phyloP scores from a whole-genome alignment of 2,797 vertebrate genomes.

The Pteropus rufus region DNA sequence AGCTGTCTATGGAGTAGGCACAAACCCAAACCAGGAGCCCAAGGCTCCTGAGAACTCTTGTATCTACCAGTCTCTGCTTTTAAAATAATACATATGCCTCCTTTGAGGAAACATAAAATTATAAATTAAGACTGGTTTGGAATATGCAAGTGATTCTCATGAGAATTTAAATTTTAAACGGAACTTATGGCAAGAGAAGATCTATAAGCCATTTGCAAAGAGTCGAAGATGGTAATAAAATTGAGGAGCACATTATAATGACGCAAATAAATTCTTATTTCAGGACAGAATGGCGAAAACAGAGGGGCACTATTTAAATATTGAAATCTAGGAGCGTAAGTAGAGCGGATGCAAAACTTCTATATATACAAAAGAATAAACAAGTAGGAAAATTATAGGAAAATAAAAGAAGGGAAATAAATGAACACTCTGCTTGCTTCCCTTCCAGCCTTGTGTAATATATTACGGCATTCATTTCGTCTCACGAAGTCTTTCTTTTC shows the following conservation, averaged over 20 bases:
- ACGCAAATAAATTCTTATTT: slow-evolving; percentile 54
- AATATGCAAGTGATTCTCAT: neutral
- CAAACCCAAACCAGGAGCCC: neutral
- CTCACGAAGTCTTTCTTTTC: slow-evolving; percentile 3
- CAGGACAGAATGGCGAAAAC: neutral
- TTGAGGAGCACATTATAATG: slow-evolving; percentile 7
- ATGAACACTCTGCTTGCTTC: neutral
- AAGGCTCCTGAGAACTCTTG: neutral
- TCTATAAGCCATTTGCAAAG: slow-evolving; percentile 37
- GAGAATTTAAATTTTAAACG: slow-evolving; percentile 53
- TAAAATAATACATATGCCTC: neutral
- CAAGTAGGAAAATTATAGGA: neutral
- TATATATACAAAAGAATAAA: neutral
- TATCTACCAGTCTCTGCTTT: neutral
- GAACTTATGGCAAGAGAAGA: slow-evolving; percentile 28
- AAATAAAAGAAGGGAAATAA: slow-evolving; percentile 4
- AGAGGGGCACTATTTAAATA: slow-evolving; percentile 44
- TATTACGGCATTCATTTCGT: slow-evolving; percentile 4
- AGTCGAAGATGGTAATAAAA: slow-evolving; percentile 39
- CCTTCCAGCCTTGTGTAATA: neutral
- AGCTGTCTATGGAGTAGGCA: neutral
- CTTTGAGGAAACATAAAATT: slow-evolving; percentile 18
- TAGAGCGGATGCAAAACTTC: slow-evolving; percentile 12
- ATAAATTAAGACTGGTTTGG: slow-evolving; percentile 20
- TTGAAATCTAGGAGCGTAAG: slow-evolving; percentile 46